Evolutionary conservation across 2,113 vertebrate genomes (phyloP), one percentile per base, ranked within the genome.

Genomic region (Rhinolophus sinicus): DNA sequence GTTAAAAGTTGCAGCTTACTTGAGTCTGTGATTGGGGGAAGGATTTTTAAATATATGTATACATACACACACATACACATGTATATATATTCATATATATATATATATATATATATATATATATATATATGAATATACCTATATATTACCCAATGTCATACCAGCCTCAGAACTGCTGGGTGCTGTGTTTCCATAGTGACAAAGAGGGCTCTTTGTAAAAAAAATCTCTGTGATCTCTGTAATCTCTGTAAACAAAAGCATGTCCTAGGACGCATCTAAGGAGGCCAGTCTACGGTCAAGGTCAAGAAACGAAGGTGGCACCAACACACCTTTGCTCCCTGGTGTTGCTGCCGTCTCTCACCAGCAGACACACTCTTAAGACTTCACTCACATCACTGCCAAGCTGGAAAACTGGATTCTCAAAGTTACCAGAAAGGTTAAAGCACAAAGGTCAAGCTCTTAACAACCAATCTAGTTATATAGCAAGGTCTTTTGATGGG

Each of bases 1-100:
- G 28, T 64, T 92, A 14, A 95, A 78, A 75, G 83, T 60, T 93
- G 50, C 50, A 64, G 6, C 33, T 60, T 40, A 26, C 80, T 75
- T 89, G 35, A 83, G 26, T n/a, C 44, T 70, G 33, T 16, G 82
- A 73, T 18, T 22, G 38, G 47, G 38, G 58, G 65, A 73, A 92
- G 9, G 44, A 56, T 52, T 44, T 72, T 73, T 47, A 73, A 52
- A 83, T 28, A 60, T 58, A 70, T 33, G 21, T 30, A 38, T 40
- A 52, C 15, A 52, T 52, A 15, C 15, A 14, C 15, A 52, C 52
- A 15, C 11, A 15, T 5, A 52, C 13, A 52, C 52, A 52, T 52
- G 8, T 52, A 52, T 52, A 15, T 52, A 52, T 52, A 15, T 52
- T 12, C 14, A 12, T 52, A 52, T 52, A 52, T 52, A 52, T 52